Evolutionary conservation across 2,113 vertebrate species (phyloP).

Genomic region (Oryzias curvinotus): DNA sequence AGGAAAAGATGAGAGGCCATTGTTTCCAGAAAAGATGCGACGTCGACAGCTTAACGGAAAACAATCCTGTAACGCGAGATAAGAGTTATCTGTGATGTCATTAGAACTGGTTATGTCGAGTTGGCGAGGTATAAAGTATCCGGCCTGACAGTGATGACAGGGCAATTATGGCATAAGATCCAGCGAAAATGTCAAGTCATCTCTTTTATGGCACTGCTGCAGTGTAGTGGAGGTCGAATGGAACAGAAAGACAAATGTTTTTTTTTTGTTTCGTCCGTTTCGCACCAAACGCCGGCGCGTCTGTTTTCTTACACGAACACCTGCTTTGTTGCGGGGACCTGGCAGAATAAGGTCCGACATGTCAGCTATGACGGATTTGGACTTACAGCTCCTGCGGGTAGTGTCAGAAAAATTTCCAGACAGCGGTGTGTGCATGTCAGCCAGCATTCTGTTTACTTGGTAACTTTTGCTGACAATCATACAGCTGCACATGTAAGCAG

Average conservation of each 20-base stretch:
- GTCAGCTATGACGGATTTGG: not conserved
- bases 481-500: slow-evolving; percentile 2
- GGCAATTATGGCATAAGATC: slow-evolving; percentile 54
- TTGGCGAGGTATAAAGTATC: slow-evolving; percentile 56
- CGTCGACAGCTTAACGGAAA: slow-evolving; percentile 59
- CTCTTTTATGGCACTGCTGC: slow-evolving; percentile 30
- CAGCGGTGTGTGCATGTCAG: not conserved
- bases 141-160: slow-evolving; percentile 55
- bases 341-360: too few relatives aligned
- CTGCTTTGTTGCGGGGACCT: too few relatives aligned
- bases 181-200: slow-evolving; percentile 42
- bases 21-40: slow-evolving; percentile 58
- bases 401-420: slow-evolving; percentile 1
- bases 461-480: slow-evolving; percentile 37
- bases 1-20: slow-evolving; percentile 46
- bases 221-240: not conserved
- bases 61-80: slow-evolving; percentile 67
- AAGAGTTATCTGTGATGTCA: slow-evolving; percentile 66
- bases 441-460: slow-evolving; percentile 6
- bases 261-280: not conserved
- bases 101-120: slow-evolving; percentile 65
- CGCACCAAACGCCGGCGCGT: too few relatives aligned
- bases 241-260: not conserved
- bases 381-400: slow-evolving; percentile 1
- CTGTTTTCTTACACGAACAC: too few relatives aligned